Conservation (phyloP, 2,113 vertebrate genomes). For the Microtus pennsylvanicus region DNA sequence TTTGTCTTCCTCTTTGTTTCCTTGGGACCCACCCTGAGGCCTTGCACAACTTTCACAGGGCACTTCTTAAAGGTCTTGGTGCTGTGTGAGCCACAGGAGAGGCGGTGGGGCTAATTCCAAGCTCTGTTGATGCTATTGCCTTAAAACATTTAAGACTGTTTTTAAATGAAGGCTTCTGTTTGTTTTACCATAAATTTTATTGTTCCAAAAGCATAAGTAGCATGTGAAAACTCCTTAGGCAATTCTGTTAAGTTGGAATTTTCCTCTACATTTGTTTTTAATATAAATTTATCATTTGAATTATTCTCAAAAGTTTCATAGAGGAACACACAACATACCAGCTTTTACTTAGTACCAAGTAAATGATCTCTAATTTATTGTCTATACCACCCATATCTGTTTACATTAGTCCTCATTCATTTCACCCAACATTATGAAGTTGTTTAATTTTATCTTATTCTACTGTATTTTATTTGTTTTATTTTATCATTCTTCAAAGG, state of each 20-base stretch:
- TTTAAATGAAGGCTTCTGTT: background rate
- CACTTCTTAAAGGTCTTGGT: background rate
- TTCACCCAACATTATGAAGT: background rate
- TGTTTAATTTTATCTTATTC: background rate
- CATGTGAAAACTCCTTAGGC: background rate
- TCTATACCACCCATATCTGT: background rate
- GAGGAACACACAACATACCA: background rate
- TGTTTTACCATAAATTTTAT: background rate
- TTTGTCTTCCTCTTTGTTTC: constrained; percentile 15
- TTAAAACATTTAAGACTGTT: background rate
- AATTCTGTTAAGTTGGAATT: background rate
- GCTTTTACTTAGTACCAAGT: constrained; percentile 13
- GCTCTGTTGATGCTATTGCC: background rate
- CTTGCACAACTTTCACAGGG: background rate
- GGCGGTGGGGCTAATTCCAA: background rate
- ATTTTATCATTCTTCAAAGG: constrained; percentile 5
- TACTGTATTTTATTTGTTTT: constrained; percentile 20
- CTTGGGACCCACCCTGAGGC: background rate
- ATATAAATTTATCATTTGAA: background rate
- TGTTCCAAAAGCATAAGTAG: background rate
- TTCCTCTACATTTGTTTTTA: constrained; percentile 3
- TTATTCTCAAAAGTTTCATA: background rate
- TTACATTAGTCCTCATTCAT: constrained; percentile 8
- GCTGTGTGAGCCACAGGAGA: background rate
- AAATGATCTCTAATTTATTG: constrained; percentile 8